phyloP scores from a whole-genome alignment of 2,888 invertebrate species.

The Drosophila anomelani region DNA sequence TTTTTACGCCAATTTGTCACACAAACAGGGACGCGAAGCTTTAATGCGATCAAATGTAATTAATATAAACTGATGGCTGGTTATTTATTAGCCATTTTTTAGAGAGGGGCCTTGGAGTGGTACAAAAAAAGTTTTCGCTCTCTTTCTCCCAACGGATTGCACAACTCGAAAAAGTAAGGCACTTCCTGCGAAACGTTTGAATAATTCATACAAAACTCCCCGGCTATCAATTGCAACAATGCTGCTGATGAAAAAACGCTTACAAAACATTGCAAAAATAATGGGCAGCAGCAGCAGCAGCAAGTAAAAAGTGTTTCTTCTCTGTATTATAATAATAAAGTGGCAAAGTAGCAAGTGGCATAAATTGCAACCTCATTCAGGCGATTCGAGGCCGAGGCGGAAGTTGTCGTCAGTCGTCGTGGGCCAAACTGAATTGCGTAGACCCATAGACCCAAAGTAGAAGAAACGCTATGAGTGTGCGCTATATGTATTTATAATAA shows the following conservation, averaged over 20 bases:
- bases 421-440: conserved; percentile 73
- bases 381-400: conserved; percentile 63
- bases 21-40: not conserved
- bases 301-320: conserved; percentile 54
- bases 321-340: conserved; percentile 78
- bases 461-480: conserved; percentile 14
- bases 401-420: conserved; percentile 65
- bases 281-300: conserved; percentile 33
- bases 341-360: conserved; percentile 79
- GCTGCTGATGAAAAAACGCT: conserved; percentile 37
- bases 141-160: conserved; percentile 31
- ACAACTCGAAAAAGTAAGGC: conserved; percentile 37
- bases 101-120: not conserved
- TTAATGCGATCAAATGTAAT: conserved; percentile 69
- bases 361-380: conserved; percentile 79
- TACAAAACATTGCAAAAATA: conserved; percentile 49
- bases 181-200: conserved; percentile 39
- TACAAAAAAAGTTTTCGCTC: not conserved
- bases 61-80: conserved; percentile 48
- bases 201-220: conserved; percentile 43
- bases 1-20: conserved; percentile 18
- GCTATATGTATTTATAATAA: conserved; percentile 60
- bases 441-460: conserved; percentile 14
- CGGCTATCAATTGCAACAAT: conserved; percentile 45
- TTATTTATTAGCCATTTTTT: conserved; percentile 10